These are phyloP conservation scores for Struthio camelus DNA, from an alignment of 2,113 vertebrate species.

Conservation along the genomic window DNA sequence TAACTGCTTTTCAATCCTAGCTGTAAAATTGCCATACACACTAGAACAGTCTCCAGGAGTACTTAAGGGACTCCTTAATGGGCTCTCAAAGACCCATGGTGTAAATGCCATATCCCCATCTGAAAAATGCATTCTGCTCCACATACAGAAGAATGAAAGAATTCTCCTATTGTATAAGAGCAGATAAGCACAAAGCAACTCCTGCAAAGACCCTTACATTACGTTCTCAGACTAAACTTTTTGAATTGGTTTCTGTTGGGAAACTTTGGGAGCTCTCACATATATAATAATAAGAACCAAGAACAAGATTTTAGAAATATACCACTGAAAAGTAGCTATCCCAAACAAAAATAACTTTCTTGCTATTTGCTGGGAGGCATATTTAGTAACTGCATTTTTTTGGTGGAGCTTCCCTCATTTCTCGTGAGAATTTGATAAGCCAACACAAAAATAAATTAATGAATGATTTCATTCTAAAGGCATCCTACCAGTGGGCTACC, in stretches of 20 bases:
- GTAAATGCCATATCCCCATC: not conserved
- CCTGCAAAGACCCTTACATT: not conserved
- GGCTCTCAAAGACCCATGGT: not conserved
- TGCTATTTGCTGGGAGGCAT: not conserved
- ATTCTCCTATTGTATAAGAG: not conserved
- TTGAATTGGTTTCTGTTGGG: not conserved
- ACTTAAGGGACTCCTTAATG: not conserved
- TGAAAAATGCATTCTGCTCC: not conserved
- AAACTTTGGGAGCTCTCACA: not conserved
- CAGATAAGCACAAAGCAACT: not conserved
- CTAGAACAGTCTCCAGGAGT: not conserved
- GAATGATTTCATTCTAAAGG: slow-evolving; percentile 1
- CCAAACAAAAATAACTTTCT: not conserved
- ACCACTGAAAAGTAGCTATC: not conserved
- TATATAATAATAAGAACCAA: not conserved
- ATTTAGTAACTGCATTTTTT: not conserved
- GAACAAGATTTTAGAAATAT: not conserved
- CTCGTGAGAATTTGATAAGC: not conserved
- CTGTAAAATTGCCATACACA: not conserved
- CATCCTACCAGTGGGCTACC: slow-evolving; percentile 89
- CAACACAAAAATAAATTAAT: not conserved
- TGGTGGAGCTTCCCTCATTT: not conserved
- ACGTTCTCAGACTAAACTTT: not conserved
- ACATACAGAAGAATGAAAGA: not conserved
- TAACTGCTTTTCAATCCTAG: not conserved